Evolutionary conservation across 2,797 vertebrate genomes (phyloP), one percentile per base, ranked within the genome.

Genomic region (Fistularia commersonii): DNA sequence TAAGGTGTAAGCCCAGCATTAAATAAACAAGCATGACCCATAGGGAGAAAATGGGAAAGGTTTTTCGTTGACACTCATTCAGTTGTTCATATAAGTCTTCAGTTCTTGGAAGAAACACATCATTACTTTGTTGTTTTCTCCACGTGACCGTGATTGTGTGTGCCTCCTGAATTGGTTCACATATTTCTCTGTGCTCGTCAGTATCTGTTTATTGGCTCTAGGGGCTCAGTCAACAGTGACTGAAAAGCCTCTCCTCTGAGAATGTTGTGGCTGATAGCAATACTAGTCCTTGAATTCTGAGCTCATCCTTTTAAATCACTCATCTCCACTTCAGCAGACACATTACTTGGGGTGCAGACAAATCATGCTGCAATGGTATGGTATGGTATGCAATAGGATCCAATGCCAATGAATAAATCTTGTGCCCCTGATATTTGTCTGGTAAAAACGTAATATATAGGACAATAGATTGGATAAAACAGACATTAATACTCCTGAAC

Each of bases 241-340:
- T 72, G 74, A 77, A 76, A 66, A 48, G 12, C 56, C 54, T 70
- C 57, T 78, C 80, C 74, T 60, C 61, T 45, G 72, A 77, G 79
- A 79, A 66, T 64, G 72, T 50, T 72, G 66, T 43, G 70, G 76
- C 69, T 82, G 81, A 81, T 75, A 80, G 67, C 71, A 74, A 71
- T 77, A 64, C 59, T 65, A 76, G 74, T 76, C 78, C 73, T 84
- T 81, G 76, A 77, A 68, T 80, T 81, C 69, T 78, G 64, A 83
- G 74, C 72, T 83, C 77, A 84, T 87, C 82, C 74, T 59, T 69
- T 83, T 85, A 80, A 79, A 76, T 85, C 77, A 74, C 76, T 75
- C 15, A 45, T 82, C 69, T 76, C 60, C 64, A 55, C 81, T 77
- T 76, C 68, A 79, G 74, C 58, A 60, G 53, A 64, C 55, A 74